Conservation (phyloP, 2,797 vertebrate genomes). For the Mormyrus proboscirostris region DNA sequence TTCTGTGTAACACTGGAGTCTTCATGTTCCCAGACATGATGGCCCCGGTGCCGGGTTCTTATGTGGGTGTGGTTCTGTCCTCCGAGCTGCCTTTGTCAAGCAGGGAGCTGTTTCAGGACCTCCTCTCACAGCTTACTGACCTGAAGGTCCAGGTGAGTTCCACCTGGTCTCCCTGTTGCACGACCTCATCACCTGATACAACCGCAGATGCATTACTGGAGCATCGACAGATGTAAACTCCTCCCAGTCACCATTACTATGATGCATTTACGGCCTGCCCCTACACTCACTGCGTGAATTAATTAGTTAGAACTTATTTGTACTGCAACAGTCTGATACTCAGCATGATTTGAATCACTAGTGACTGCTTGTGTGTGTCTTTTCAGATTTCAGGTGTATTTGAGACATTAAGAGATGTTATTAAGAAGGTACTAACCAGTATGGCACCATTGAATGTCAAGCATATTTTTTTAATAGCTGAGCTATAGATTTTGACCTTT, state of each 20-base stretch:
- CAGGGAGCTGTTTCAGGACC: conserved; percentile 75
- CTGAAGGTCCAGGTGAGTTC: conserved; percentile 82
- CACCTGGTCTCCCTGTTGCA: not conserved
- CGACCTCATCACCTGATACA: not conserved
- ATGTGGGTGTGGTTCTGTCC: conserved; percentile 89
- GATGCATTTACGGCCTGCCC: not conserved
- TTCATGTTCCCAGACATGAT: conserved; percentile 97
- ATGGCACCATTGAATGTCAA: conserved; percentile 30
- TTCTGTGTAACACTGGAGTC: conserved; percentile 84
- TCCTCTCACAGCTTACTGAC: conserved; percentile 88
- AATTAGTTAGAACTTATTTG: not conserved
- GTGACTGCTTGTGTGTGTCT: conserved; percentile 26
- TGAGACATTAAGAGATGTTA: conserved; percentile 39
- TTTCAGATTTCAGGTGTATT: conserved; percentile 44
- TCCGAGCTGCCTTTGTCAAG: conserved; percentile 73
- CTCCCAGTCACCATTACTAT: not conserved
- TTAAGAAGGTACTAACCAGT: conserved; percentile 42
- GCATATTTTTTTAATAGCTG: not conserved
- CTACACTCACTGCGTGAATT: not conserved
- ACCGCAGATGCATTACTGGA: not conserved
- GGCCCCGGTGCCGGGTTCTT: conserved; percentile 76
- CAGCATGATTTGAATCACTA: not conserved
- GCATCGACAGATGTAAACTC: not conserved
- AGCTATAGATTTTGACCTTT: not conserved
- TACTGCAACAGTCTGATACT: not conserved